Conservation (phyloP, 2,113 vertebrate species). For the Ptilorrhoa leucosticta region DNA sequence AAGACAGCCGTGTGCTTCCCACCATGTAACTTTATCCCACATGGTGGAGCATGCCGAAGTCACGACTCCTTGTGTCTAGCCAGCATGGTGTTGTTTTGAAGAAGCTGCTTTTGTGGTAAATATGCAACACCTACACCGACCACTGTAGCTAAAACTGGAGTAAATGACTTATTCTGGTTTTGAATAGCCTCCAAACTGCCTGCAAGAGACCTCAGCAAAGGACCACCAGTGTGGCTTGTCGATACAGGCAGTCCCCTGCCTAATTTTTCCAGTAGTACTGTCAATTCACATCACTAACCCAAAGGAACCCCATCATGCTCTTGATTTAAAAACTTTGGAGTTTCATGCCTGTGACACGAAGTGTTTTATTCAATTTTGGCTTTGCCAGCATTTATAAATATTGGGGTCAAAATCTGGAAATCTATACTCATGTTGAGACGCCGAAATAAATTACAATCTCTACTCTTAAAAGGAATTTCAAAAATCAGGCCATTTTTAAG, state of each 20-base stretch:
- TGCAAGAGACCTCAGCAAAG: not conserved
- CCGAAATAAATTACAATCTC: not conserved
- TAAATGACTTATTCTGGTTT: not conserved
- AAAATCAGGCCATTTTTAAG: not conserved
- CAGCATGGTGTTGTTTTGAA: not conserved
- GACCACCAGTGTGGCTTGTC: not conserved
- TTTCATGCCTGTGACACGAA: not conserved
- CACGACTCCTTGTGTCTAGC: not conserved
- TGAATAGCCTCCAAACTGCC: not conserved
- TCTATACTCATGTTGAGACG: fast-evolving
- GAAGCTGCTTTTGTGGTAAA: not conserved
- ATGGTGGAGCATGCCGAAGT: not conserved
- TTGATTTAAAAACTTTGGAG: not conserved
- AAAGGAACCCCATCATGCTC: fast-evolving
- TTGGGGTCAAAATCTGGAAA: not conserved
- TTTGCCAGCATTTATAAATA: not conserved
- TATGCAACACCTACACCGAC: not conserved
- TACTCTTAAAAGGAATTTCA: not conserved
- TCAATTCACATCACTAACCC: fast-evolving
- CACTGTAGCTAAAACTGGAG: not conserved
- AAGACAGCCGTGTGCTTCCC: fast-evolving
- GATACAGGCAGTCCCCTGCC: not conserved
- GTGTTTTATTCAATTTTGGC: not conserved
- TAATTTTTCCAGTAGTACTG: not conserved
- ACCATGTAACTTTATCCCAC: not conserved